A percentile compares a stretch with the other conserved stretches of the same genome.
phyloP scores from a whole-genome alignment of 2,888 invertebrate species.

The Drosophila niveifrons region DNA sequence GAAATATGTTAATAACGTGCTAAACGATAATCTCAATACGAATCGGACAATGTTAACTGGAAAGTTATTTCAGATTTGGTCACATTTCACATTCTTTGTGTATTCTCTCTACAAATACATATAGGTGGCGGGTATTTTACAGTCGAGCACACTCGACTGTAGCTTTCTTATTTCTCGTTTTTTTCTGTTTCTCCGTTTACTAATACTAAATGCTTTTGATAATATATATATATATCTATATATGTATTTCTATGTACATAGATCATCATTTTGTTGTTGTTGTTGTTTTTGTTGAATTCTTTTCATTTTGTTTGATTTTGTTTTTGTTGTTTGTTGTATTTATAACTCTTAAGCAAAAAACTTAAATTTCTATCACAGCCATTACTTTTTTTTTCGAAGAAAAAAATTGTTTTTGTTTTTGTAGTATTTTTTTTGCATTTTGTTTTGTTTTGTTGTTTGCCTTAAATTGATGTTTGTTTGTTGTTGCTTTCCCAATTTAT shows the following conservation, averaged over 20 bases:
- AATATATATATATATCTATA: slow-evolving; percentile 19
- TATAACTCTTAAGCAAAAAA: slow-evolving; percentile 61
- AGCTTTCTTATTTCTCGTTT: slow-evolving; percentile 20
- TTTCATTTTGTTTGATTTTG: slow-evolving; percentile 32
- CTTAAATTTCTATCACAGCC: slow-evolving; percentile 82
- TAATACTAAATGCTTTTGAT: slow-evolving; percentile 54
- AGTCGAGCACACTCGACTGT: slow-evolving; percentile 5
- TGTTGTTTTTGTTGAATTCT: slow-evolving; percentile 15
- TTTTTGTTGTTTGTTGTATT: slow-evolving; percentile 44
- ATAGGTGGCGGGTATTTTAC: not conserved
- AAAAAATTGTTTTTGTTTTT: slow-evolving; percentile 55
- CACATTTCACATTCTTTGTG: not conserved
- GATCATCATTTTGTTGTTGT: not conserved
- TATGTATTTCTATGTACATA: slow-evolving; percentile 17
- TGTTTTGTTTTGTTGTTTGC: slow-evolving; percentile 31
- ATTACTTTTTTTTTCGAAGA: slow-evolving; percentile 74
- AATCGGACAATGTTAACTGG: not conserved
- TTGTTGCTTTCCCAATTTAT: slow-evolving; percentile 48
- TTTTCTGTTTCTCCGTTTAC: slow-evolving; percentile 31
- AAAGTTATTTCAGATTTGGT: no score
- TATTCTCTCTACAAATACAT: not conserved
- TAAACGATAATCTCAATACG: not conserved
- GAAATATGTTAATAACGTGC: not conserved
- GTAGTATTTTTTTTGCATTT: slow-evolving; percentile 42
- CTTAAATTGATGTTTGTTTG: slow-evolving; percentile 45